Base-by-base conservation (phyloP, 2,113 vertebrate genomes). In the Rhineura floridana region DNA sequence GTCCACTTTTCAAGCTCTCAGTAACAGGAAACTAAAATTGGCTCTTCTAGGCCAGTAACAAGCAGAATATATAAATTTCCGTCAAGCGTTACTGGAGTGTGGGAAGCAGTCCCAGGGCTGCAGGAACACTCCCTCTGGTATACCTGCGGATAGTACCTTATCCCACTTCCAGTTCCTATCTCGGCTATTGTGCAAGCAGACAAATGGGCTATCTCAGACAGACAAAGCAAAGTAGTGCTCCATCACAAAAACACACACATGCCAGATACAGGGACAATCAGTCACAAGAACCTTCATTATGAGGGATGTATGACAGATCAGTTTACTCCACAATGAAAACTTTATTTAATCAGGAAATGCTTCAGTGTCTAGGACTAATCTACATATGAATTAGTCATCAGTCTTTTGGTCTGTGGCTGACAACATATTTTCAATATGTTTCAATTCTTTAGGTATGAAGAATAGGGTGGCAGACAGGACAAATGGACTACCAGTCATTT, bases 1-100 rank as follows among this genome's bases (percentile, higher is more conserved):
- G 97, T 96, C 93, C 94, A 91, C 92, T 96, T 96, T 97, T 95
- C 96, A 96, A 95, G 92, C 95, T 95, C 95, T 93, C 96, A 91
- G 94, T 95, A 95, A 90, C 87, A 95, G 95, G 95, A 93, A 95
- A 95, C 96, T 96, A 97, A 97, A 97, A 96, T 93, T 88, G 94
- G 95, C 94, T 95, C 91, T 81, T 91, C 88, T 73, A 89, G 95
- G 96, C 95, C 93, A 75, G 0, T 84, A 89, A 95, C 95, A 95
- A 95, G 95, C 10, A 25, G 90, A 93, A 88, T 91, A 86, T 83
- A 36, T 4, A 3, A 36, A 94, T 88, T 93, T 89, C 93, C 91
- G 85, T 86, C 92, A 85, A 93, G 62, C 4, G 50, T 59, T 89
- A 78, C 46, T 84, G 88, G 88, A 50, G 90, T 84, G 85, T 39